These are phyloP conservation scores for Eupithecia vulgata DNA, from an alignment of 2,888 invertebrate species.

Conservation along the genomic window DNA sequence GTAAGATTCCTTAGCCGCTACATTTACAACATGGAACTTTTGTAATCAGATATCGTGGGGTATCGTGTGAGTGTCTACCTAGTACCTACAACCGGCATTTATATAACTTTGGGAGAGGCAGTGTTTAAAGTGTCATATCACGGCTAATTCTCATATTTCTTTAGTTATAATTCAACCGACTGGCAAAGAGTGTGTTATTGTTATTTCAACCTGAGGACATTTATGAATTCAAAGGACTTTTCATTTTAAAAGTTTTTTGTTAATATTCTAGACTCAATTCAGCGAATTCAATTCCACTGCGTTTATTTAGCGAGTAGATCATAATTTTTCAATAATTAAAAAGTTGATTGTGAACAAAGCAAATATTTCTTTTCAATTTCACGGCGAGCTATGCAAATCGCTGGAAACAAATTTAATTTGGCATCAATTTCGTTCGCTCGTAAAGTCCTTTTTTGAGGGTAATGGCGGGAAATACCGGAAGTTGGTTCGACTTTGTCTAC, in stretches of 20 bases:
- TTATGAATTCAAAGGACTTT: neutral
- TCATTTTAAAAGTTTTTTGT: neutral
- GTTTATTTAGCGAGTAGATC: slow-evolving; percentile 25
- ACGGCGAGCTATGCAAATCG: slow-evolving; percentile 41
- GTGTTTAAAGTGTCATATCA: neutral
- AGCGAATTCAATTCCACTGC: slow-evolving; percentile 22
- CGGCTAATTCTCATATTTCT: neutral
- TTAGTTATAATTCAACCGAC: neutral
- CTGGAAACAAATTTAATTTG: slow-evolving; percentile 55
- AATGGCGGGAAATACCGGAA: slow-evolving; percentile 47
- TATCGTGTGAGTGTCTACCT: neutral
- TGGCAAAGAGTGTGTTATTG: neutral
- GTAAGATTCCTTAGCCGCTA: neutral
- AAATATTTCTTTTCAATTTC: slow-evolving; percentile 45
- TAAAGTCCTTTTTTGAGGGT: slow-evolving; percentile 51
- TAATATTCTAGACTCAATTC: neutral
- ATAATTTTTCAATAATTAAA: slow-evolving; percentile 36
- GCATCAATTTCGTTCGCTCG: slow-evolving; percentile 50
- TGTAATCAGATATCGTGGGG: neutral
- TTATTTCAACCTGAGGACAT: slow-evolving; percentile 5
- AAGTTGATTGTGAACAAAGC: slow-evolving; percentile 41
- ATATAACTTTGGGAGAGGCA: neutral
- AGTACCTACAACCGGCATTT: neutral
- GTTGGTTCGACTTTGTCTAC: slow-evolving; percentile 28
- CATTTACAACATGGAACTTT: neutral